Percentiles rank a stretch among this genome's conserved stretches.
Conservation (phyloP, 2,797 vertebrate species). For the Aldrovandia affinis region DNA sequence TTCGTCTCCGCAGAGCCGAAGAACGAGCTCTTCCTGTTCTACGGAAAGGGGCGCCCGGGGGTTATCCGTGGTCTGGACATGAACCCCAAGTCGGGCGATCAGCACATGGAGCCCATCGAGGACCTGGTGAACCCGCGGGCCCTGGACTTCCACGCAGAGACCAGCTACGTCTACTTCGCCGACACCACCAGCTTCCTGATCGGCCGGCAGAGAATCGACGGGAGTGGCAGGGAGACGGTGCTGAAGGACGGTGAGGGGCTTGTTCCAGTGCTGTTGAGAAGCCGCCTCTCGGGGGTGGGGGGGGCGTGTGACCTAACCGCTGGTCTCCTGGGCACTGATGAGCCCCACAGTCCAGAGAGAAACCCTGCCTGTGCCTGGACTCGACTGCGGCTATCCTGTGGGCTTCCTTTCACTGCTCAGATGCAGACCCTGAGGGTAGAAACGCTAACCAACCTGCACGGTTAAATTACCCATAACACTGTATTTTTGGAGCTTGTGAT, state of each 20-base stretch:
- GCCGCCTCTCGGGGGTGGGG: too few species aligned
- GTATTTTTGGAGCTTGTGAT: too few species aligned
- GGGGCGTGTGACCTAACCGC: too few species aligned
- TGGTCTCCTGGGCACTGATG: too few species aligned
- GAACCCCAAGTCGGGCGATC: slow-evolving; percentile 79
- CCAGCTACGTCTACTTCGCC: slow-evolving; percentile 83
- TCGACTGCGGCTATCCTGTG: too few species aligned
- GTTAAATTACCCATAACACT: too few species aligned
- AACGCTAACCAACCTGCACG: too few species aligned
- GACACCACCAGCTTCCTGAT: slow-evolving; percentile 86
- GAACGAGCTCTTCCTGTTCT: slow-evolving; percentile 86
- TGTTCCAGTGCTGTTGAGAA: too few species aligned
- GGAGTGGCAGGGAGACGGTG: slow-evolving; percentile 80
- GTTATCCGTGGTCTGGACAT: slow-evolving; percentile 83
- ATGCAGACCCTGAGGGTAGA: too few species aligned
- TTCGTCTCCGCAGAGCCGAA: slow-evolving; percentile 80
- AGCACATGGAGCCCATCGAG: slow-evolving; percentile 84
- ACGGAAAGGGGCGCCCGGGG: slow-evolving; percentile 85
- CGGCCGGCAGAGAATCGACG: slow-evolving; percentile 85
- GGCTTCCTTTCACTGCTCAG: too few species aligned
- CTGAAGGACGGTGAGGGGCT: slow-evolving; percentile 86
- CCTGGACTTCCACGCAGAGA: slow-evolving; percentile 83
- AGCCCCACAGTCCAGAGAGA: too few species aligned
- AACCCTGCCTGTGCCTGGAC: too few species aligned
- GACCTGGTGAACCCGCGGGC: slow-evolving; percentile 84